These are phyloP conservation scores for Neostethus bicornis DNA, from an alignment of 2,797 vertebrate genomes.

Conservation along the genomic window DNA sequence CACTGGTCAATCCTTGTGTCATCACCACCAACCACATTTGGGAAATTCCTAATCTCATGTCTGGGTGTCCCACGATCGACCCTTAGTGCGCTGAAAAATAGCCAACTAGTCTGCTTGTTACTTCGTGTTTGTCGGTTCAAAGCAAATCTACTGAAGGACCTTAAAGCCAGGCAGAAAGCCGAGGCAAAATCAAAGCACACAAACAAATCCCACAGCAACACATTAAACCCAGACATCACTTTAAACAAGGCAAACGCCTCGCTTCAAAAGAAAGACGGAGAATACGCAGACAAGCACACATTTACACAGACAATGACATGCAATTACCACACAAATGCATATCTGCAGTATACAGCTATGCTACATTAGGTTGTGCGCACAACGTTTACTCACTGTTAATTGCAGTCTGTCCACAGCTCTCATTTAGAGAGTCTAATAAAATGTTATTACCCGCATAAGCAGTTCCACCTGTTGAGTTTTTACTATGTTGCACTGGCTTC, in stretches of 20 bases:
- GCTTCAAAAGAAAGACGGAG: conserved; percentile 72
- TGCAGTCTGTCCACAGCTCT: conserved; percentile 59
- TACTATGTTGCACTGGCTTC: conserved; percentile 33
- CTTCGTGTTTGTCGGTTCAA: conserved; percentile 67
- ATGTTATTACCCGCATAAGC: conserved; percentile 69
- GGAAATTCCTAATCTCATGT: conserved; percentile 61
- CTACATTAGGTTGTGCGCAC: conserved; percentile 17
- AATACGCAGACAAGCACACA: conserved; percentile 50
- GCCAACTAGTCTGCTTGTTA: conserved; percentile 41
- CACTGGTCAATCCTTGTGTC: conserved; percentile 39
- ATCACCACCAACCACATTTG: conserved; percentile 35
- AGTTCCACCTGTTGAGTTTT: conserved; percentile 70
- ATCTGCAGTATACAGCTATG: conserved; percentile 16
- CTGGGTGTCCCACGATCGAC: conserved; percentile 41
- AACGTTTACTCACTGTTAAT: conserved; percentile 61
- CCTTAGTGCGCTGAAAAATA: conserved; percentile 41
- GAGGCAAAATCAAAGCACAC: conserved; percentile 73
- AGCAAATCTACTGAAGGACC: conserved; percentile 64
- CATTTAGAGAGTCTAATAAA: conserved; percentile 71
- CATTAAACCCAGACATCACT: conserved; percentile 77
- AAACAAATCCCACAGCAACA: conserved; percentile 78
- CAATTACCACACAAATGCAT: conserved; percentile 47
- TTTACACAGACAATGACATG: conserved; percentile 50
- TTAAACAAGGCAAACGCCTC: conserved; percentile 76
- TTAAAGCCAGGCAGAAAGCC: conserved; percentile 71